Evolutionary conservation across 2,113 vertebrate genomes (phyloP).

Genomic region (Hemichromis elongatus): DNA sequence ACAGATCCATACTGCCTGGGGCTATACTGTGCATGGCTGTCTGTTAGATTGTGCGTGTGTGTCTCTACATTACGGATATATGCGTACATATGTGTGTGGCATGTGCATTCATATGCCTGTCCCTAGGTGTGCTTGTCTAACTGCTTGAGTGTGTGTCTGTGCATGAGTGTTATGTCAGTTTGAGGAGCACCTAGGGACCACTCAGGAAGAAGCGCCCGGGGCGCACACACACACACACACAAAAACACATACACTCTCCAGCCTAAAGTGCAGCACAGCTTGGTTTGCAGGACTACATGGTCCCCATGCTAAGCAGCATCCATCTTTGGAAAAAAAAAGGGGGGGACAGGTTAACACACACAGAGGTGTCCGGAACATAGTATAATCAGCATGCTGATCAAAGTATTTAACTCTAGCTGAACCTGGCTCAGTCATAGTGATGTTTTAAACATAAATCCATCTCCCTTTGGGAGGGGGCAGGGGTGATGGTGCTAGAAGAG

Average conservation of each 20-base stretch:
- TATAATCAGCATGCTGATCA: conserved; percentile 44
- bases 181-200: conserved; percentile 52
- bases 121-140: background rate
- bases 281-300: background rate
- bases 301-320: conserved; percentile 8
- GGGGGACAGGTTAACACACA: conserved; percentile 1
- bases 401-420: conserved; percentile 53
- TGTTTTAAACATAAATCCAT: conserved; percentile 49
- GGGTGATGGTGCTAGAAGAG: background rate
- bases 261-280: conserved; percentile 4
- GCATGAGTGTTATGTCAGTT: conserved; percentile 25
- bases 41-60: background rate
- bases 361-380: background rate
- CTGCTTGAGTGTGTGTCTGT: conserved; percentile 2
- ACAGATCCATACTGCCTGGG: conserved; percentile 26
- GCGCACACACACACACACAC: background rate
- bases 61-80: background rate
- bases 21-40: conserved; percentile 17
- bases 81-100: background rate
- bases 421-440: conserved; percentile 19
- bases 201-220: conserved; percentile 46
- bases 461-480: background rate
- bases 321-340: background rate
- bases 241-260: background rate
- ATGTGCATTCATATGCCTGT: background rate